These are phyloP conservation scores for Psammodynastes pulverulentus DNA, from an alignment of 2,113 vertebrate species.

Conservation along the genomic window DNA sequence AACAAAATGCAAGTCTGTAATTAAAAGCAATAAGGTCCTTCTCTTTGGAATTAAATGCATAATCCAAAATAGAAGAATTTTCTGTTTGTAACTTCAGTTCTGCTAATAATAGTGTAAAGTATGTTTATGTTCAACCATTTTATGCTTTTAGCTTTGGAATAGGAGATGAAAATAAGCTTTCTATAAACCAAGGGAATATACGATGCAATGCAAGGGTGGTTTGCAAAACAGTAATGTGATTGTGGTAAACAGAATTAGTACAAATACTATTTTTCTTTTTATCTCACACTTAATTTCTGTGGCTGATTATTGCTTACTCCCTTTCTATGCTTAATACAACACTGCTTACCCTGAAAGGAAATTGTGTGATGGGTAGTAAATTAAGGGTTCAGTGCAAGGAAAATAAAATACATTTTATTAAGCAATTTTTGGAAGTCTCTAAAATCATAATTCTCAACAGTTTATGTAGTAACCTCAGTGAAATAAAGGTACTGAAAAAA, in stretches of 20 bases:
- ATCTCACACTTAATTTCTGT: not conserved
- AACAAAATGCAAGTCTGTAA: not conserved
- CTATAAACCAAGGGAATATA: not conserved
- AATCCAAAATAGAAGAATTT: not conserved
- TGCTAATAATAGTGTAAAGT: not conserved
- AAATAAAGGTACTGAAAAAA: not conserved
- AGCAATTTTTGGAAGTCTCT: not conserved
- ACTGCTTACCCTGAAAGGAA: not conserved
- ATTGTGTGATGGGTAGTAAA: not conserved
- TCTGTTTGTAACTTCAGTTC: not conserved
- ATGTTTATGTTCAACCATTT: not conserved
- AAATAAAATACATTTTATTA: not conserved
- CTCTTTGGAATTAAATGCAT: not conserved
- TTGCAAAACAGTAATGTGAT: not conserved
- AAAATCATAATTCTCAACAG: not conserved
- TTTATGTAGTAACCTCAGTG: not conserved
- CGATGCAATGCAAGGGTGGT: not conserved
- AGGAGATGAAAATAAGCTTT: not conserved
- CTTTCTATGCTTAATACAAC: not conserved
- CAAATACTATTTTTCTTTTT: not conserved
- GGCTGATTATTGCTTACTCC: not conserved
- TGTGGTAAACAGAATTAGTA: not conserved
- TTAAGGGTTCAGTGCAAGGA: not conserved
- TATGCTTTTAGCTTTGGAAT: not conserved
- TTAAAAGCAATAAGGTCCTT: not conserved